These are phyloP conservation scores for Cephus nigrinus DNA, from an alignment of 2,888 invertebrate genomes.

Conservation along the genomic window DNA sequence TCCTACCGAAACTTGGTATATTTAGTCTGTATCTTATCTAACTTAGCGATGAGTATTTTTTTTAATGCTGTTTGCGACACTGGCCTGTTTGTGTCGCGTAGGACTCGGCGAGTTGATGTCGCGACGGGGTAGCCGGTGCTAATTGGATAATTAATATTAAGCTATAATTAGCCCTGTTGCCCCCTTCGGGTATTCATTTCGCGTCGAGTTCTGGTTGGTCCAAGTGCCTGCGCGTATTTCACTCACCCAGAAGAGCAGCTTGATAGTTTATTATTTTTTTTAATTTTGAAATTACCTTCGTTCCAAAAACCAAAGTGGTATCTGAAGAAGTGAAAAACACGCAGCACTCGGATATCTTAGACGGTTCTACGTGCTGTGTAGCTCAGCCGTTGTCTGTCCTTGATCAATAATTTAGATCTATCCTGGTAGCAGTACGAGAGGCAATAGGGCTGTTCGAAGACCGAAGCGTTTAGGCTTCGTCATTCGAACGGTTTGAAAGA, in stretches of 20 bases:
- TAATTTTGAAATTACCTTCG: too few relatives aligned
- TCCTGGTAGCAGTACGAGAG: too few relatives aligned
- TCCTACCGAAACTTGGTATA: too few relatives aligned
- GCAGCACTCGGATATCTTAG: not conserved
- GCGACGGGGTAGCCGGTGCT: constrained; percentile 25
- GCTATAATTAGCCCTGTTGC: constrained; percentile 51
- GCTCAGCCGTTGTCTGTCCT: too few relatives aligned
- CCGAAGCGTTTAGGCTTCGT: not conserved
- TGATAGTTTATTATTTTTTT: too few relatives aligned
- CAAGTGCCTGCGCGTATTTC: constrained; percentile 24
- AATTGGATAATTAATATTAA: constrained; percentile 58
- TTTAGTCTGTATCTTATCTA: not conserved
- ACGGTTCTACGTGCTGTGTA: not conserved
- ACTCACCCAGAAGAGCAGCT: not conserved
- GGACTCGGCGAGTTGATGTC: not conserved
- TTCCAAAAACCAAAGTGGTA: too few relatives aligned
- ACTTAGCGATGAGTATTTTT: constrained; percentile 11
- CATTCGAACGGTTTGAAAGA: constrained; percentile 21
- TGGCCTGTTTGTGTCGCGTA: constrained; percentile 13
- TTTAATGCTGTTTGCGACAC: constrained; percentile 19
- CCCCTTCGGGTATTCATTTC: constrained; percentile 46
- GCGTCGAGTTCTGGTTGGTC: constrained; percentile 46
- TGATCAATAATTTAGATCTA: too few relatives aligned
- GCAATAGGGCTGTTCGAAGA: not conserved
- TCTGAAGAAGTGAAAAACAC: not conserved